phyloP scores from a whole-genome alignment of 2,113 vertebrate species.

The Passer montanus region DNA sequence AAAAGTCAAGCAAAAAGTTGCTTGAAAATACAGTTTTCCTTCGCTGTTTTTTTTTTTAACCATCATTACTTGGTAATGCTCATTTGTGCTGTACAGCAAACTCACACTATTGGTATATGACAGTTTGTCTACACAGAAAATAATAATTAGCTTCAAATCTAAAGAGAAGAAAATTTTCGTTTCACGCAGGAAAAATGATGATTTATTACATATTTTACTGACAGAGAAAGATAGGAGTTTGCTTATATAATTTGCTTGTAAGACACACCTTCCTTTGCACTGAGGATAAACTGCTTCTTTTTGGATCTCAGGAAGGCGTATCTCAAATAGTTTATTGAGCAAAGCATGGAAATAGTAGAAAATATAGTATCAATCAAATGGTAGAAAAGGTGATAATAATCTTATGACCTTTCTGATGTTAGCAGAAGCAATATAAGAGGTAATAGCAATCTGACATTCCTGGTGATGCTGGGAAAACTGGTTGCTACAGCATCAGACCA shows the following conservation, averaged over 20 bases:
- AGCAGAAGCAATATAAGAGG: background rate
- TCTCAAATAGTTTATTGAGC: background rate
- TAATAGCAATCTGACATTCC: background rate
- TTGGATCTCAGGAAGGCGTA: background rate
- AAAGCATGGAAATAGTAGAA: background rate
- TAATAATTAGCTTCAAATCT: background rate
- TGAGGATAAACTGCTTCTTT: background rate
- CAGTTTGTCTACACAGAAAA: background rate
- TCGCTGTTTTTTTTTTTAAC: background rate
- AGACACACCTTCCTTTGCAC: background rate
- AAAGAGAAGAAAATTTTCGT: background rate
- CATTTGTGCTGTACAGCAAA: background rate
- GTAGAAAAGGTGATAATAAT: background rate
- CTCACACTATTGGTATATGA: background rate
- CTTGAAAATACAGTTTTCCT: background rate
- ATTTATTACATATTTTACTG: background rate
- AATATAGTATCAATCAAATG: background rate
- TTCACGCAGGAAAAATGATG: background rate
- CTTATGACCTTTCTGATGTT: background rate
- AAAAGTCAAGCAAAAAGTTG: background rate
- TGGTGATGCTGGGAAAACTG: background rate
- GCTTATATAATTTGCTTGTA: background rate
- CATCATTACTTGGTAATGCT: background rate
- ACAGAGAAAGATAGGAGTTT: background rate
- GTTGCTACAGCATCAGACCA: background rate